Base-by-base conservation (phyloP, 2,113 vertebrate genomes). In the Lanius ludovicianus region DNA sequence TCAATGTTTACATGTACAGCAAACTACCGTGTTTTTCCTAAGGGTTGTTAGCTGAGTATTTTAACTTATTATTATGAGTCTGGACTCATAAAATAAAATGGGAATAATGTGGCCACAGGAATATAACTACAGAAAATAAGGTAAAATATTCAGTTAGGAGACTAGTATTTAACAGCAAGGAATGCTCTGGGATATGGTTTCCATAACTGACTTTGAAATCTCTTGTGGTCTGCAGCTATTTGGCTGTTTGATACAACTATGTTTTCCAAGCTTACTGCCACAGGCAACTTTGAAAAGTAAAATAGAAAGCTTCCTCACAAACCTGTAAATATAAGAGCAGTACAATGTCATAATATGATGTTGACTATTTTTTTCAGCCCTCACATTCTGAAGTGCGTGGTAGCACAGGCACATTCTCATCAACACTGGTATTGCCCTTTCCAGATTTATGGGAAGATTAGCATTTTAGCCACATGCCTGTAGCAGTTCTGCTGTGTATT, bases 401-500 rank as follows among this genome's bases (percentile, higher is more conserved):
- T 35, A 80, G 33, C 1, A 2, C 23, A 59, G 5, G 14, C 10
- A 75, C 8, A 39, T 42, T 81, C 46, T 42, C 35, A 53, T 4
- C 17, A 53, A 21, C 12, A 47, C 31, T 30, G 17, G 18, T 20
- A 16, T 30, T 63, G 35, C 37, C 63, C n/a, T 93, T 92, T 84
- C 41, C 33, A 86, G 33, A 73, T 22, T 79, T 41, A 44, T 1
- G 21, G 56, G 28, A 50, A 68, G 5, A 81, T 18, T 2, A 55
- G 1, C 10, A 50, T 84, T 84, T 85, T 78, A 75, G 15, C 19
- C 18, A 44, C 8, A 41, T 46, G 1, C 22, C 6, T 62, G 14
- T 49, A 22, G 13, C 4, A 9, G 7, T 27, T 28, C 53, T 16
- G 31, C 24, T 5, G 10, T 0, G 0, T 49, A 62, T 62, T 49